Evolutionary conservation across 2,797 vertebrate genomes (phyloP).

Genomic region (Agapornis canus): DNA sequence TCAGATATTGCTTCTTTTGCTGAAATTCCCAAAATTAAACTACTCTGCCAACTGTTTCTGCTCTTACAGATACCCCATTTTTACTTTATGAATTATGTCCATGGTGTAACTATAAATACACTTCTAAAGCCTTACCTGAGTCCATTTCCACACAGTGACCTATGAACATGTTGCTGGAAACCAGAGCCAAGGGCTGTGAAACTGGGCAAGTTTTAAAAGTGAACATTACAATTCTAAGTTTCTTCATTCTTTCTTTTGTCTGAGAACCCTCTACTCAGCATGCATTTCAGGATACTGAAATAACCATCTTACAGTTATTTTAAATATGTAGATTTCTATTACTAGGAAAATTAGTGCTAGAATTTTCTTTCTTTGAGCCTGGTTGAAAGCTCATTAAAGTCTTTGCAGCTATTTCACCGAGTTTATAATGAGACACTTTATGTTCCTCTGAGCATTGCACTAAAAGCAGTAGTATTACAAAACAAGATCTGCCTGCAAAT

Average conservation of each 20-base stretch:
- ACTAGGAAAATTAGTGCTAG: not conserved
- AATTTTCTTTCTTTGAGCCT: conserved; percentile 8
- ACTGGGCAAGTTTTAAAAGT: conserved; percentile 19
- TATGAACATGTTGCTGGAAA: not conserved
- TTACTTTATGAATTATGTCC: not conserved
- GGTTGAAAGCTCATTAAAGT: not conserved
- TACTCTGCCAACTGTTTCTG: not conserved
- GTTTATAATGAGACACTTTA: not conserved
- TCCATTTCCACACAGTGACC: not conserved
- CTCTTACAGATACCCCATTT: not conserved
- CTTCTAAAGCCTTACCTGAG: not conserved
- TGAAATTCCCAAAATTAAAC: not conserved
- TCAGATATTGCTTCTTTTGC: not conserved
- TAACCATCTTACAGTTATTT: not conserved
- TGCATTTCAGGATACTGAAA: not conserved
- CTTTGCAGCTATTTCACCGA: not conserved
- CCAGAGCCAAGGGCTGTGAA: not conserved
- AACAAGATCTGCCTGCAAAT: not conserved
- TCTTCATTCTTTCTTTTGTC: not conserved
- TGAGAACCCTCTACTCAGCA: not conserved
- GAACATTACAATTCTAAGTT: not conserved
- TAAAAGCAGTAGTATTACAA: not conserved
- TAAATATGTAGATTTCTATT: not conserved
- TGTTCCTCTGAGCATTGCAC: not conserved
- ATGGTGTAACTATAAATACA: conserved; percentile 17